A percentile compares a stretch with the other conserved stretches of the same genome.
Conservation (phyloP, 2,113 vertebrate species). For the Nyctereutes procyonoides region DNA sequence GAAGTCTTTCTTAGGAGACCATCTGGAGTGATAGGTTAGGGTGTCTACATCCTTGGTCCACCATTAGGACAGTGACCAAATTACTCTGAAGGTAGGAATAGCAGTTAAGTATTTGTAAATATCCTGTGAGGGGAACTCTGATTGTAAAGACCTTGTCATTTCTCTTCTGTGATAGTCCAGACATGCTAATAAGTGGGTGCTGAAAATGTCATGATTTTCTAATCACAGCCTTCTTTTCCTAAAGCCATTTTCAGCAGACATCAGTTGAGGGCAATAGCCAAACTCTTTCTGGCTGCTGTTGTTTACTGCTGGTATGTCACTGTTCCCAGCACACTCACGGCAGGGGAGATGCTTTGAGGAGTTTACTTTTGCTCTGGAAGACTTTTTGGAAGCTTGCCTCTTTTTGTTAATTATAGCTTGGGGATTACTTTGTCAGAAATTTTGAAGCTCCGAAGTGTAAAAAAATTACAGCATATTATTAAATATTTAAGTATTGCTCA, state of each 20-base stretch:
- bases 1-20: neutral
- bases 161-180: slow-evolving; percentile 13
- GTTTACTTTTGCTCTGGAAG: slow-evolving; percentile 40
- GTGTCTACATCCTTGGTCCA: neutral
- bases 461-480: slow-evolving; percentile 57
- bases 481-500: slow-evolving; percentile 70
- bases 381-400: slow-evolving; percentile 51
- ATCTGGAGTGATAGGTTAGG: neutral
- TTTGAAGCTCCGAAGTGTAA: slow-evolving; percentile 58
- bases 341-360: neutral
- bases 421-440: slow-evolving; percentile 62
- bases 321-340: neutral
- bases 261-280: neutral
- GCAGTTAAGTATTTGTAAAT: neutral
- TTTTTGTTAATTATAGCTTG: slow-evolving; percentile 65
- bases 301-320: neutral
- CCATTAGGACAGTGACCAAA: neutral
- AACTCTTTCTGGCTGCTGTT: neutral
- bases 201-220: slow-evolving; percentile 14
- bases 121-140: neutral
- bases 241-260: neutral
- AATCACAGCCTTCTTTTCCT: slow-evolving; percentile 27
- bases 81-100: neutral
- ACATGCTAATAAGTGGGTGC: slow-evolving; percentile 37
- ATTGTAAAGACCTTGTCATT: neutral